These are phyloP conservation scores for Anas georgica DNA, from an alignment of 2,797 vertebrate species.

Conservation along the genomic window DNA sequence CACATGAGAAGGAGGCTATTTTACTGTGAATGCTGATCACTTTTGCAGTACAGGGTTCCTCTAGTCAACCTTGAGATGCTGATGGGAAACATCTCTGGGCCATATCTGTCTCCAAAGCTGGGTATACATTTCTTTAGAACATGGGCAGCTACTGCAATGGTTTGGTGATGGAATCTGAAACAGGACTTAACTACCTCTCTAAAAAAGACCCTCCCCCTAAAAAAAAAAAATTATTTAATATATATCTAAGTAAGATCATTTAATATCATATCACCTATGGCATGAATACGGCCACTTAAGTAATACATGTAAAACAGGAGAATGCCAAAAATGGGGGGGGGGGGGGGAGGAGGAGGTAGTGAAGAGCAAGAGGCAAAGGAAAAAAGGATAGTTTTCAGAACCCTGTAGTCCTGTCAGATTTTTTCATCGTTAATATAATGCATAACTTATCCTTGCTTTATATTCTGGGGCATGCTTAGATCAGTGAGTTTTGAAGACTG, in stretches of 20 bases:
- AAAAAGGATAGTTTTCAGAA: neutral
- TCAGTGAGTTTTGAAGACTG: neutral
- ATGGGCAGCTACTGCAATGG: neutral
- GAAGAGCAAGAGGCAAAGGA: neutral
- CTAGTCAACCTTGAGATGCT: neutral
- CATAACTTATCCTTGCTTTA: neutral
- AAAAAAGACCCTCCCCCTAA: neutral
- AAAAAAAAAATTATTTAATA: neutral
- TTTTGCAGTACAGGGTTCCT: neutral
- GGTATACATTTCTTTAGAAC: neutral
- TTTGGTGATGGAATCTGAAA: neutral
- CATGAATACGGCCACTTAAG: neutral
- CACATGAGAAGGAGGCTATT: neutral
- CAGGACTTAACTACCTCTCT: neutral
- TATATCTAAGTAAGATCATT: neutral
- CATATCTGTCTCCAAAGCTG: neutral
- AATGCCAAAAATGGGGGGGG: neutral
- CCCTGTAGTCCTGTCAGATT: neutral
- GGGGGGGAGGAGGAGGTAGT: no score
- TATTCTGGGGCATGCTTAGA: neutral
- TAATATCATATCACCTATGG: neutral
- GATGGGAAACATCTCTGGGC: neutral
- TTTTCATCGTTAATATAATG: neutral
- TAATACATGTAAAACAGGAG: neutral
- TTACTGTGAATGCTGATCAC: neutral